Evolutionary conservation across 2,113 vertebrate species (phyloP), one percentile per base, ranked within the genome.

Genomic region (Marmota monax): DNA sequence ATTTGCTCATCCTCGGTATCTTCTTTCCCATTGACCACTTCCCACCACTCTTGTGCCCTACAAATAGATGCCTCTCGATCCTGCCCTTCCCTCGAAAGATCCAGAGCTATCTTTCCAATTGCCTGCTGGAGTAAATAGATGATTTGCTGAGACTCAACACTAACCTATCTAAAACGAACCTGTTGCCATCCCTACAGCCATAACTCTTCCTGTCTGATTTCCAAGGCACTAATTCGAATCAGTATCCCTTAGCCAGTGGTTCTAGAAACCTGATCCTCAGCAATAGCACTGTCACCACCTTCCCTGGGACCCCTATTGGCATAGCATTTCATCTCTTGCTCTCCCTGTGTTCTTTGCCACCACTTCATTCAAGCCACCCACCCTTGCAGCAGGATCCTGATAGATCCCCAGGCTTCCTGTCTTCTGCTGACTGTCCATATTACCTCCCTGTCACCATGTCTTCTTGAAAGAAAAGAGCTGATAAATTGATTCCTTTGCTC

Each of bases 221-320:
- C n/a, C 53, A 37, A 65, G 53, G 17, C 37, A 56, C 42, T 29
- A 39, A 13, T 61, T 53, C 51, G 63, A 80, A 85, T n/a, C 72
- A 82, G 2, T 70, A 25, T 25, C 4, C 29, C 29, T 4, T 1
- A 22, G 53, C 77, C 12, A 22, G n/a, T 56, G 67, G 74, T 69
- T 63, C 39, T 42, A 87, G 63, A 65, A 10, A 32, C 29, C 5
- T 7, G 45, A 37, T 29, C 22, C 4, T 48, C 8, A 37, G 18
- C 48, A n/a, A 3, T 2, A 37, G 72, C 6, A 10, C 2, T 1
- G 13, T 1, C 0, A 11, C 22, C 65, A 56, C 63, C 63, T 29
- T 56, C 32, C 3, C 5, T 29, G n/a, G 37, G 20, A 53, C 53
- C 18, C 0, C 2, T 29, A 25, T 39, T 67, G 56, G 27, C 22